Percentiles rank a stretch among this genome's conserved stretches.
Conservation (phyloP, 2,888 invertebrate genomes). For the Limnephilus auricula region DNA sequence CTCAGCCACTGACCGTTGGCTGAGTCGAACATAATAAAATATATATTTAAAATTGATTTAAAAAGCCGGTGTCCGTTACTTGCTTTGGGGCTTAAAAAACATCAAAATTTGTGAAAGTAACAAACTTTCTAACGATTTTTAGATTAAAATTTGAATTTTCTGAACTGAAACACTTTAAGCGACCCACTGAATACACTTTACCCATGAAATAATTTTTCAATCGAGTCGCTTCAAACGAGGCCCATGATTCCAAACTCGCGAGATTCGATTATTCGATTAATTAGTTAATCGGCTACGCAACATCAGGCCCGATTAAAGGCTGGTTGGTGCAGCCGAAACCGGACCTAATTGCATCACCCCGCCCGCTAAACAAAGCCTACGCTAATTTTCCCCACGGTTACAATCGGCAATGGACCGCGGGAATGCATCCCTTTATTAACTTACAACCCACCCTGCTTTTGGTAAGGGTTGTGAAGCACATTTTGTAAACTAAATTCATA, state of each 20-base stretch:
- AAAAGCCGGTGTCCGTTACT: too few species aligned
- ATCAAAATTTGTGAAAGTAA: too few species aligned
- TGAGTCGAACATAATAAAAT: too few species aligned
- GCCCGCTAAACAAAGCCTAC: constrained; percentile 32
- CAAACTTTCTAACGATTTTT: too few species aligned
- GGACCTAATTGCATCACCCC: constrained; percentile 37
- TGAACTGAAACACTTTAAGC: background rate
- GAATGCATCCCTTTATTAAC: constrained; percentile 44
- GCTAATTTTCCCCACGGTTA: background rate
- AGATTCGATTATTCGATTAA: constrained; percentile 30
- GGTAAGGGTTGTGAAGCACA: background rate
- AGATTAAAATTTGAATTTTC: background rate
- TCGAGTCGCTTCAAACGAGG: constrained; percentile 14
- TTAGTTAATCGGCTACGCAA: background rate
- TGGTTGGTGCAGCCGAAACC: constrained; percentile 7
- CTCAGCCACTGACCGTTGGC: too few species aligned
- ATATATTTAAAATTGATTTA: too few species aligned
- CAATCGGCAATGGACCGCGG: constrained; percentile 36
- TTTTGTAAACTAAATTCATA: background rate
- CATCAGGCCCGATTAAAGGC: constrained; percentile 21
- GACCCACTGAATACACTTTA: background rate
- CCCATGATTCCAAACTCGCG: background rate
- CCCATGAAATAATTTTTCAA: constrained; percentile 1
- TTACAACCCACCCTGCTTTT: background rate
- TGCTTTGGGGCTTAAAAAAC: too few species aligned